A percentile compares a stretch with the other conserved stretches of the same genome.
phyloP scores from a whole-genome alignment of 2,113 vertebrate genomes.

The Martes martes region DNA sequence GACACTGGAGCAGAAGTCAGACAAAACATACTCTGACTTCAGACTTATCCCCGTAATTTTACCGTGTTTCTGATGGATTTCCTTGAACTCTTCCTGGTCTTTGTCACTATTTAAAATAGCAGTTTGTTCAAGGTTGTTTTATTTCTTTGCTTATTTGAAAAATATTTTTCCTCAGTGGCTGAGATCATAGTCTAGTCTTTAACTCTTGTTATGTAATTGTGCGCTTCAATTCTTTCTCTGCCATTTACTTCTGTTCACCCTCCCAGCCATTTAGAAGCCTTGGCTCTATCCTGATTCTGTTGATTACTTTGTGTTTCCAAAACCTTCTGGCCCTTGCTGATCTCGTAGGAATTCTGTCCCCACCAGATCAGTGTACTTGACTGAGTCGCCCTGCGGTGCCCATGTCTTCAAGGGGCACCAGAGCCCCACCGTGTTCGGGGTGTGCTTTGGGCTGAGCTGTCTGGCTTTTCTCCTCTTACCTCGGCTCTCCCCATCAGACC shows the following conservation, averaged over 20 bases:
- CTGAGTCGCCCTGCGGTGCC: not conserved
- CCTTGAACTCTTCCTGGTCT: not conserved
- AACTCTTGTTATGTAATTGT: not conserved
- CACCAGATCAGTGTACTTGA: no score
- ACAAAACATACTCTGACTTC: rapidly evolving
- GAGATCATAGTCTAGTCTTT: not conserved
- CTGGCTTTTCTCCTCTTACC: not conserved
- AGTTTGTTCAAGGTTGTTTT: not conserved
- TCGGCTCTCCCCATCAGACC: rapidly evolving
- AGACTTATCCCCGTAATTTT: not conserved
- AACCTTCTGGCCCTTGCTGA: not conserved
- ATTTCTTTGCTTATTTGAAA: not conserved
- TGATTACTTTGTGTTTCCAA: not conserved
- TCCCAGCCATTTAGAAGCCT: not conserved
- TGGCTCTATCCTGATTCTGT: not conserved
- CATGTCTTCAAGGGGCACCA: rapidly evolving
- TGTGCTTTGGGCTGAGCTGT: rapidly evolving
- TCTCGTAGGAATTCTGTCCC: not conserved
- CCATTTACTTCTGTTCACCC: not conserved
- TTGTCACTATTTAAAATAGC: not conserved
- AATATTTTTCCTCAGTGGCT: not conserved
- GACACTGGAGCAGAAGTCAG: not conserved
- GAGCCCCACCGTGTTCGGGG: not conserved
- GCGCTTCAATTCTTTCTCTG: not conserved
- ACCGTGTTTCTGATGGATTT: not conserved